These are phyloP conservation scores for Cinara cedri DNA, from an alignment of 2,888 invertebrate genomes.

Conservation along the genomic window DNA sequence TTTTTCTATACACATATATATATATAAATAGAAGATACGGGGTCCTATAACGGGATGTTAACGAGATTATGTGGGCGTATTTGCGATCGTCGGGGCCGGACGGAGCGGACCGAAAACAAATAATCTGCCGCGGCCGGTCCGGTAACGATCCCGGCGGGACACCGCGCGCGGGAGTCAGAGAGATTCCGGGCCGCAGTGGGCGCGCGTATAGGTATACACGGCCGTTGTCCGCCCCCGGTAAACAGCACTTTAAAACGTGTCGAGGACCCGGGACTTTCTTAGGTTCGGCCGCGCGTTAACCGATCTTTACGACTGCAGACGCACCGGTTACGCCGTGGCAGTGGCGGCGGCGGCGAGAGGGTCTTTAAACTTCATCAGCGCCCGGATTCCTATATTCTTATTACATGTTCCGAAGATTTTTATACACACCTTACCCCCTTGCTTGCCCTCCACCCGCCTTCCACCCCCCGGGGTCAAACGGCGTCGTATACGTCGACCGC, in stretches of 20 bases:
- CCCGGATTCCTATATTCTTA: too few relatives aligned
- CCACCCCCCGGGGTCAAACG: too few relatives aligned
- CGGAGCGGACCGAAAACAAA: conserved; percentile 25
- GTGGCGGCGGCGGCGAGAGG: background rate
- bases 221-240: conserved; percentile 49
- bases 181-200: background rate
- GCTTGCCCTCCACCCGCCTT: too few relatives aligned
- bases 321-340: too few relatives aligned
- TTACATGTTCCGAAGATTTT: conserved; percentile 3
- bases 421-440: background rate
- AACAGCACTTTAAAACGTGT: conserved; percentile 56
- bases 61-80: conserved; percentile 55
- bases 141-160: conserved; percentile 55
- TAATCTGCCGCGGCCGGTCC: conserved; percentile 42
- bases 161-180: conserved; percentile 8
- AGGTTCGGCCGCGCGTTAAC: conserved; percentile 28
- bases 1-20: background rate
- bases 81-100: background rate
- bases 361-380: conserved; percentile 32
- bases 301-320: conserved; percentile 45
- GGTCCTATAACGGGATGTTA: conserved; percentile 50
- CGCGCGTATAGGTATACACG: background rate
- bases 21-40: background rate
- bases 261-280: background rate
- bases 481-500: too few relatives aligned